A percentile compares a stretch with the other conserved stretches of the same genome.
These are phyloP conservation scores for Tetrao urogallus DNA, from an alignment of 2,113 vertebrate genomes.

Conservation along the genomic window DNA sequence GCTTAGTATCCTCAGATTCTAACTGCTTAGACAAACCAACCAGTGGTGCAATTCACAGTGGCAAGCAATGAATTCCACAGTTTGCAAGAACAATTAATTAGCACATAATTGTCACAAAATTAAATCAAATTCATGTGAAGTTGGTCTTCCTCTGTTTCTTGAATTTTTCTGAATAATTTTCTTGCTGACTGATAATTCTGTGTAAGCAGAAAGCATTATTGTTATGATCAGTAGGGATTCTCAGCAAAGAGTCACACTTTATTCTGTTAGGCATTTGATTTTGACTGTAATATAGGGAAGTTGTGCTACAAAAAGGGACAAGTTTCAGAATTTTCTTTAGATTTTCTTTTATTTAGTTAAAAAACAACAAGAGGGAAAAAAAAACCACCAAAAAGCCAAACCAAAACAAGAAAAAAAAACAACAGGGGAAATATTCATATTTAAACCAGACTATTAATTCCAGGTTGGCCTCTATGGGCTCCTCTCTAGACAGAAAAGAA, in stretches of 20 bases:
- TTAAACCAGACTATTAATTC: background rate
- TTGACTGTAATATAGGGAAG: background rate
- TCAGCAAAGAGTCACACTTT: conserved; percentile 10
- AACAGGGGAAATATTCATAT: background rate
- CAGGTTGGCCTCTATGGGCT: background rate
- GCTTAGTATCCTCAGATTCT: background rate
- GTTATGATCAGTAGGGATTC: conserved; percentile 12
- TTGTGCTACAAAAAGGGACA: background rate
- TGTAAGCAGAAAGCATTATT: background rate
- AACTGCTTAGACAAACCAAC: background rate
- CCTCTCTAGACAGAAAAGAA: conserved; percentile 24
- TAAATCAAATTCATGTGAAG: background rate
- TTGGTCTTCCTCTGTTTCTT: background rate
- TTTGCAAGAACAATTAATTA: background rate
- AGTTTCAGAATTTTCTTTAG: background rate
- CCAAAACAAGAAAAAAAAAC: background rate
- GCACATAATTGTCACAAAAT: background rate
- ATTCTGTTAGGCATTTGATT: background rate
- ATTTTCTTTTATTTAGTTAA: background rate
- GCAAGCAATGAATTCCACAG: background rate
- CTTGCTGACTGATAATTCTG: background rate
- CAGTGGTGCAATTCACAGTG: background rate
- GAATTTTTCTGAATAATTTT: background rate
- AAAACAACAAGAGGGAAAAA: background rate
- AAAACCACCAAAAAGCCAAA: background rate